Evolutionary conservation across 2,888 invertebrate species (phyloP).

Genomic region (Tenthredo notha): DNA sequence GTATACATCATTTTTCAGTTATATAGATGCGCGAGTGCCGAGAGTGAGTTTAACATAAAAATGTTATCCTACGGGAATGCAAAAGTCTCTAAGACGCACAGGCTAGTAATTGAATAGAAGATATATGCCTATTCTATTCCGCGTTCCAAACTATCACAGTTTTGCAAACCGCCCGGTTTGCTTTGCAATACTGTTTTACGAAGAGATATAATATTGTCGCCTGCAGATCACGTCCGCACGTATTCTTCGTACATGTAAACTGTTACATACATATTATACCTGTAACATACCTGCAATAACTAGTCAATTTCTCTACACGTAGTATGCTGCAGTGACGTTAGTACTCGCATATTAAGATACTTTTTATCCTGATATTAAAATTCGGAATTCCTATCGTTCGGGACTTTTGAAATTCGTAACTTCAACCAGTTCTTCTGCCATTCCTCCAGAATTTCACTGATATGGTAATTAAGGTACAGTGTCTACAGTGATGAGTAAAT

Average conservation of each 20-base stretch:
- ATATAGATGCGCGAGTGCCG: neutral
- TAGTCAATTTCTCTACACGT: neutral
- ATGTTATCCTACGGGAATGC: neutral
- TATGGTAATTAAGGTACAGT: constrained; percentile 1
- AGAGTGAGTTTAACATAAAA: neutral
- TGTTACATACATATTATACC: neutral
- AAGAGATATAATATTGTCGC: neutral
- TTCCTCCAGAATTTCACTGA: neutral
- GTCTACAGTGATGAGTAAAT: neutral
- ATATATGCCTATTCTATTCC: constrained; percentile 25
- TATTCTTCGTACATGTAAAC: neutral
- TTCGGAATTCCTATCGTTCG: too few species aligned
- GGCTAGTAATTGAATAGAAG: constrained; percentile 37
- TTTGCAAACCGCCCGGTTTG: neutral
- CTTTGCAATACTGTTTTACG: neutral
- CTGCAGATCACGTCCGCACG: neutral
- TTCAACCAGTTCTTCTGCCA: too few species aligned
- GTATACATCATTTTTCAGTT: neutral
- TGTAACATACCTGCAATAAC: neutral
- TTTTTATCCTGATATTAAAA: neutral
- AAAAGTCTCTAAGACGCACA: constrained; percentile 24
- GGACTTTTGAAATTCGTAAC: too few species aligned
- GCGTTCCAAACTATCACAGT: constrained; percentile 33
- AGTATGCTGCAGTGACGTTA: neutral
- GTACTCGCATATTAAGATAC: neutral